A percentile compares a stretch with the other conserved stretches of the same genome.
phyloP scores from a whole-genome alignment of 2,797 vertebrate genomes.

The Menidia menidia region DNA sequence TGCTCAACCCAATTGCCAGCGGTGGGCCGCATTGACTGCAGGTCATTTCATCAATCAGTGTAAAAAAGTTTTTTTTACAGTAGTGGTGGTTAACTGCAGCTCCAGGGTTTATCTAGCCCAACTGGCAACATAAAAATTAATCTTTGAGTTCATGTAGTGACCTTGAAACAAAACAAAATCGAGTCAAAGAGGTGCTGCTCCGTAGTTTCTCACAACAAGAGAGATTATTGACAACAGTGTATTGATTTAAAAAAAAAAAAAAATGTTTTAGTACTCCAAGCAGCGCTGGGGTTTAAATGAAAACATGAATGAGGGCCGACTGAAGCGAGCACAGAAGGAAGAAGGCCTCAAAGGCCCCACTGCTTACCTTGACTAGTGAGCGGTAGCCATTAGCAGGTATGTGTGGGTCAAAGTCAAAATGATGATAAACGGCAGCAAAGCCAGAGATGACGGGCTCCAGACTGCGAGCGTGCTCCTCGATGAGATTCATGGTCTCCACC shows the following conservation, averaged over 20 bases:
- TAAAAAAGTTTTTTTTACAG: constrained; percentile 58
- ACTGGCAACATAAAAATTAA: constrained; percentile 69
- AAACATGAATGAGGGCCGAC: constrained; percentile 4
- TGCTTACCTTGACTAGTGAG: constrained; percentile 88
- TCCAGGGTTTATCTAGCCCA: constrained; percentile 54
- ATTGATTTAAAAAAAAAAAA: no score
- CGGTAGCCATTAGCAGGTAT: constrained; percentile 93
- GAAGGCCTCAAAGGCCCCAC: constrained; percentile 26
- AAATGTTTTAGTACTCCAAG: constrained; percentile 34
- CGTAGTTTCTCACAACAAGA: constrained; percentile 46
- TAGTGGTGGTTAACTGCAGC: constrained; percentile 33
- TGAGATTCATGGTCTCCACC: constrained; percentile 80
- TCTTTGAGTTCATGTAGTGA: constrained; percentile 63
- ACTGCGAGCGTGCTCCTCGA: constrained; percentile 85
- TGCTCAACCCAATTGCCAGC: constrained; percentile 35
- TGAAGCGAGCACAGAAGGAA: background rate
- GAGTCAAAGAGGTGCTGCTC: constrained; percentile 36
- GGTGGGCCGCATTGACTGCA: constrained; percentile 49
- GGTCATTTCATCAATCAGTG: constrained; percentile 69
- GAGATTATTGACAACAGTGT: constrained; percentile 52
- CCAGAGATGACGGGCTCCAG: constrained; percentile 86
- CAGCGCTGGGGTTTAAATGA: constrained; percentile 13
- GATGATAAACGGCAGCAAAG: constrained; percentile 86
- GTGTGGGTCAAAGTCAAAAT: constrained; percentile 91
- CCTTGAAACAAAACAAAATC: constrained; percentile 68